phyloP scores from a whole-genome alignment of 2,113 vertebrate species.

The Esox niger region DNA sequence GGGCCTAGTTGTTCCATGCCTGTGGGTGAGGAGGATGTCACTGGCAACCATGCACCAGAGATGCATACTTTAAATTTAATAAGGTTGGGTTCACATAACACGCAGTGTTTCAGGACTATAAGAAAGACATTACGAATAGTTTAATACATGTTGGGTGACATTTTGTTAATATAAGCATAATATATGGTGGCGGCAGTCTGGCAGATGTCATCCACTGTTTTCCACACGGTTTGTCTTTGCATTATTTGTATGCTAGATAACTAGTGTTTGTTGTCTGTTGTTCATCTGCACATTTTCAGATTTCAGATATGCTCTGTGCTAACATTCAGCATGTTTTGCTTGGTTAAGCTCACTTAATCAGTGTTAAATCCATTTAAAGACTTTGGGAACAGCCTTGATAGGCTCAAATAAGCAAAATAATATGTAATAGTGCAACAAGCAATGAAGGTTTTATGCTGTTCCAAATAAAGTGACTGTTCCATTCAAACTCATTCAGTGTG shows the following conservation, averaged over 20 bases:
- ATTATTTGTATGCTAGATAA: conserved; percentile 1
- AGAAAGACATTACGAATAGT: conserved; percentile 15
- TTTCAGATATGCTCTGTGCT: conserved; percentile 29
- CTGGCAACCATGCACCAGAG: conserved; percentile 18
- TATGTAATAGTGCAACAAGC: neutral
- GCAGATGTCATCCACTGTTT: conserved; percentile 4
- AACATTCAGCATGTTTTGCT: conserved; percentile 38
- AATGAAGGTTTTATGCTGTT: neutral
- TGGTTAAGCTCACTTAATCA: conserved; percentile 40
- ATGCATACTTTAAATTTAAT: neutral
- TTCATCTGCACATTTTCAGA: conserved; percentile 32
- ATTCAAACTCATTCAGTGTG: no score
- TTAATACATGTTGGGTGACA: conserved; percentile 21
- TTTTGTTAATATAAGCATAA: conserved; percentile 15
- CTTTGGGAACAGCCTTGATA: conserved; percentile 8
- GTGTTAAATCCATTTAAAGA: conserved; percentile 42
- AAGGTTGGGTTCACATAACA: neutral
- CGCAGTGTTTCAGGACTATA: conserved; percentile 1
- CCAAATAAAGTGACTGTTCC: no score
- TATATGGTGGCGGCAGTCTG: conserved; percentile 14
- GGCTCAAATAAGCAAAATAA: conserved; percentile 14
- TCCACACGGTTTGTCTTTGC: conserved; percentile 16
- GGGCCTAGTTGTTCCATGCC: conserved; percentile 1
- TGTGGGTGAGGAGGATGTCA: neutral
- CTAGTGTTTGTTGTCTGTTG: conserved; percentile 15